Base-by-base conservation (phyloP, 2,888 invertebrate genomes). In the Lobophora halterata region DNA sequence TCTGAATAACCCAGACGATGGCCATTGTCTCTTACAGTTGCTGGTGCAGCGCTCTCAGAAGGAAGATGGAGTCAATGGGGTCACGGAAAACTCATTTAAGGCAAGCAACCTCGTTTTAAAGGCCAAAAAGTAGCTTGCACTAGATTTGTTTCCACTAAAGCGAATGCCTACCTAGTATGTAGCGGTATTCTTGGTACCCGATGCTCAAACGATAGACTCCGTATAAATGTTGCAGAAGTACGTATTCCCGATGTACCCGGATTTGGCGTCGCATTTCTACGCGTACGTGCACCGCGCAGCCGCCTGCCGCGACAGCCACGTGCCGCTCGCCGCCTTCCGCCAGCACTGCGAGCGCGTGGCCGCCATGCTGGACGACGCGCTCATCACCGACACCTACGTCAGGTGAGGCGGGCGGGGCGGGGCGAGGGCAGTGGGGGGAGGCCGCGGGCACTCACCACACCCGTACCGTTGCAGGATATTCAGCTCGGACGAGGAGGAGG, bases 171-270 rank as follows among this genome's bases (percentile, higher is more conserved):
- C n/a, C n/a, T n/a, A n/a, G n/a, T n/a, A n/a, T n/a, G n/a, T n/a
- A n/a, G n/a, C n/a, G n/a, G n/a, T n/a, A n/a, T n/a, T n/a, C n/a
- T n/a, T n/a, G n/a, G n/a, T n/a, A n/a, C n/a, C n/a, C n/a, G n/a
- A n/a, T n/a, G n/a, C n/a, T n/a, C n/a, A n/a, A n/a, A n/a, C n/a
- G n/a, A n/a, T n/a, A n/a, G n/a, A n/a, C n/a, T n/a, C n/a, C n/a
- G n/a, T n/a, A n/a, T n/a, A n/a, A n/a, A n/a, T n/a, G n/a, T 55
- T 47, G 23, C 81, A 93, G 92, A 90, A 90, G 58, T 93, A 93
- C 76, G 85, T 96, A 49, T 95, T 95, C 75, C 93, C 95, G n/a
- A 90, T 90, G 67, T 93, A 95, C 71, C 89, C 91, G 1, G 91
- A 93, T 52, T 85, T 95, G 57, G 93, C 92, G 1, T 86, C 90